Conservation (phyloP, 2,113 vertebrate species). For the Egretta garzetta region DNA sequence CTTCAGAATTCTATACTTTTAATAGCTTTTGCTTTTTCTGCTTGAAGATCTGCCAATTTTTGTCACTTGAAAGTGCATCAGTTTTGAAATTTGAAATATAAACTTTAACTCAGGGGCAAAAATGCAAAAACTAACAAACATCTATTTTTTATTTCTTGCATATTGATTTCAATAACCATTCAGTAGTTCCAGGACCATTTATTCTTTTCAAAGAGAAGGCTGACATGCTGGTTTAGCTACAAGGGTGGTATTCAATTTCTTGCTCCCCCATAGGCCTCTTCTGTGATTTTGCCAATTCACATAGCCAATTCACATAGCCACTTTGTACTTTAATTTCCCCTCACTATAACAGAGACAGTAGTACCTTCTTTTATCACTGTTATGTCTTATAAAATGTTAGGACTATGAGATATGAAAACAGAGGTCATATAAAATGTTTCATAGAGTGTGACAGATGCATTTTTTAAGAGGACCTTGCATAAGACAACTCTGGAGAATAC, state of each 20-base stretch:
- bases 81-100: neutral
- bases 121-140: neutral
- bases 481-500: neutral
- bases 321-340: conserved; percentile 17
- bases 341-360: neutral
- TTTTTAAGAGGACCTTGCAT: neutral
- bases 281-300: conserved; percentile 30
- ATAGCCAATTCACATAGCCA: neutral
- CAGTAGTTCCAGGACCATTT: neutral
- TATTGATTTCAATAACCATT: neutral
- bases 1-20: neutral
- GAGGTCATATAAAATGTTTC: neutral
- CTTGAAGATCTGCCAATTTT: neutral
- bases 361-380: neutral
- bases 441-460: neutral
- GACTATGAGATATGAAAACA: neutral
- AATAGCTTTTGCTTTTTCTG: neutral
- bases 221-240: neutral
- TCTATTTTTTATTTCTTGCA: neutral
- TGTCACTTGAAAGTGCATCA: neutral
- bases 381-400: neutral
- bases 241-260: conserved; percentile 11
- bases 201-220: neutral
- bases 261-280: neutral
- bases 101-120: neutral